Percentiles rank a stretch among this genome's conserved stretches.
phyloP scores from a whole-genome alignment of 2,797 vertebrate genomes.

The Smutsia gigantea region DNA sequence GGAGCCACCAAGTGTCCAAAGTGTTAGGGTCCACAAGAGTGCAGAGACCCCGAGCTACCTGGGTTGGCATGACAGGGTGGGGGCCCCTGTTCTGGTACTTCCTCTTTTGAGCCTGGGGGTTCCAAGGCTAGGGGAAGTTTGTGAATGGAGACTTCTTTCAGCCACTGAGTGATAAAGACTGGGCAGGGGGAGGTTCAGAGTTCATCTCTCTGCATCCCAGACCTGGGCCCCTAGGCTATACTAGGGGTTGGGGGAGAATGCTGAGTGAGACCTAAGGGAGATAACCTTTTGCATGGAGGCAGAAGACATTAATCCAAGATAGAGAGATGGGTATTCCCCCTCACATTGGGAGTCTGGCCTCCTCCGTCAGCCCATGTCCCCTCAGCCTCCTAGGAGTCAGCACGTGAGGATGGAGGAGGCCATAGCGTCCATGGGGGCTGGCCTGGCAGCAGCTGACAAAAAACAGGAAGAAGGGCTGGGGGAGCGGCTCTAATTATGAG shows the following conservation, averaged over 20 bases:
- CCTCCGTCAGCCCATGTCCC: neutral
- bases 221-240: neutral
- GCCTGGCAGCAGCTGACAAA: conserved; percentile 85
- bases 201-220: neutral
- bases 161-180: conserved; percentile 5
- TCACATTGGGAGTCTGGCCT: conserved; percentile 38
- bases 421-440: conserved; percentile 49
- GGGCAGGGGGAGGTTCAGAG: neutral
- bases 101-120: neutral
- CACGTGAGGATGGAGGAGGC: conserved; percentile 61
- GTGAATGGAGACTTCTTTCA: conserved; percentile 32
- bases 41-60: neutral
- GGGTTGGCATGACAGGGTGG: neutral
- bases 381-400: conserved; percentile 50
- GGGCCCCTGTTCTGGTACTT: neutral
- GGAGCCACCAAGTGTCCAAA: conserved; percentile 27
- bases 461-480: conserved; percentile 85
- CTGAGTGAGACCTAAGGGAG: neutral
- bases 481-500: conserved; percentile 88
- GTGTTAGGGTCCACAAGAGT: neutral
- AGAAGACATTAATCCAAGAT: neutral
- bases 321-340: neutral
- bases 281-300: conserved; percentile 35
- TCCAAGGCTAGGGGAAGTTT: conserved; percentile 9
- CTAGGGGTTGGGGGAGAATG: neutral